phyloP scores from a whole-genome alignment of 2,113 vertebrate species.

The Riparia riparia region DNA sequence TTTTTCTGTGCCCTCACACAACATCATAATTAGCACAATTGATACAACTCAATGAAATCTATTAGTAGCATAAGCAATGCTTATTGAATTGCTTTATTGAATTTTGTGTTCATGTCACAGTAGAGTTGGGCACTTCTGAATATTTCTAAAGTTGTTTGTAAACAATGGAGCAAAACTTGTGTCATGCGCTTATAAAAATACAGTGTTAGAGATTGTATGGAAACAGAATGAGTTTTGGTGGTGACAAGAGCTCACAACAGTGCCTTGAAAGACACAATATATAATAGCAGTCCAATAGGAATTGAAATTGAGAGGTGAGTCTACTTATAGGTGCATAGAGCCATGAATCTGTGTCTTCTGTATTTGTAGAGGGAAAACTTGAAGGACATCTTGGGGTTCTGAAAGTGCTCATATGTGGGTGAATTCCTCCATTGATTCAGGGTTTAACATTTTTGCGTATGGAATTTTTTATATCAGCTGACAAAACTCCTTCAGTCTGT shows the following conservation, averaged over 20 bases:
- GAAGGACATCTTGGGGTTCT: neutral
- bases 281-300: neutral
- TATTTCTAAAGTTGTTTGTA: neutral
- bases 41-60: neutral
- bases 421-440: neutral
- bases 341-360: neutral
- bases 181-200: neutral
- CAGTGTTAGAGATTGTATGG: neutral
- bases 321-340: rapidly evolving
- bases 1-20: neutral
- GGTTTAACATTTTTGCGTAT: neutral
- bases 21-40: neutral
- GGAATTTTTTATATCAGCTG: constrained; percentile 17
- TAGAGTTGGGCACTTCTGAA: neutral
- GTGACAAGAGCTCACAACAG: neutral
- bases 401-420: neutral
- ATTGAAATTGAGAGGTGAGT: neutral
- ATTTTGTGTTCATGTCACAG: neutral
- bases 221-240: neutral
- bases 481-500: neutral
- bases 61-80: neutral
- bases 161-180: neutral
- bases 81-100: neutral
- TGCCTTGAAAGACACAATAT: neutral
- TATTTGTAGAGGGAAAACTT: neutral